phyloP scores from a whole-genome alignment of 2,888 invertebrate genomes.

The Aromia moschata region DNA sequence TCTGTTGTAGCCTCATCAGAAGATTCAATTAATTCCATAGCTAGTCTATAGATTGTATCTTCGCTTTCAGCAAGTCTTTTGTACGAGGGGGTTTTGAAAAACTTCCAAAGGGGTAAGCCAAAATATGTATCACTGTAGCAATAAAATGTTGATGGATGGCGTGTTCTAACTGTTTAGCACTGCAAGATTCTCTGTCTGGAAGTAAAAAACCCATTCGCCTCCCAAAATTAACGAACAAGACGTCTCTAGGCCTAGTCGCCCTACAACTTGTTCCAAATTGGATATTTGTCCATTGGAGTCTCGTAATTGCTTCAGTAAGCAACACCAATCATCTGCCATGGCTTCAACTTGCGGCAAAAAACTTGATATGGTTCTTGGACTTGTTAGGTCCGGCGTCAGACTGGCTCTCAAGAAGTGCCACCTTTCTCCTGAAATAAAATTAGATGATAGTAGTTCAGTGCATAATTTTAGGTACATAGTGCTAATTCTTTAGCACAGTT shows the following conservation, averaged over 20 bases:
- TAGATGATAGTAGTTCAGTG: too few relatives aligned
- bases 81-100: conserved; percentile 78
- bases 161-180: conserved; percentile 72
- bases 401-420: conserved; percentile 80
- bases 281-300: conserved; percentile 64
- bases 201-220: conserved; percentile 77
- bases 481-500: too few relatives aligned
- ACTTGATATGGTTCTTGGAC: conserved; percentile 76
- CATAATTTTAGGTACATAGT: too few relatives aligned
- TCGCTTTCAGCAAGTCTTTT: conserved; percentile 76
- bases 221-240: conserved; percentile 84
- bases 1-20: conserved; percentile 67
- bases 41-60: conserved; percentile 79
- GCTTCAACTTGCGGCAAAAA: conserved; percentile 79
- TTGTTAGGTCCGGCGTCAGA: conserved; percentile 79
- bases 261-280: conserved; percentile 78
- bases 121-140: conserved; percentile 81
- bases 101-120: conserved; percentile 84
- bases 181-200: conserved; percentile 59
- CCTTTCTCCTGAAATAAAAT: conserved; percentile 74
- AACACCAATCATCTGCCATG: conserved; percentile 81
- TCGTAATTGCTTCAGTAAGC: conserved; percentile 70
- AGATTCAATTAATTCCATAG: conserved; percentile 79
- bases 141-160: conserved; percentile 82
- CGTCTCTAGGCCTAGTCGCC: conserved; percentile 82